Percentiles rank a stretch among this genome's conserved stretches.
Evolutionary conservation across 2,113 vertebrate species (phyloP).

Genomic region (Syrmaticus mikado): DNA sequence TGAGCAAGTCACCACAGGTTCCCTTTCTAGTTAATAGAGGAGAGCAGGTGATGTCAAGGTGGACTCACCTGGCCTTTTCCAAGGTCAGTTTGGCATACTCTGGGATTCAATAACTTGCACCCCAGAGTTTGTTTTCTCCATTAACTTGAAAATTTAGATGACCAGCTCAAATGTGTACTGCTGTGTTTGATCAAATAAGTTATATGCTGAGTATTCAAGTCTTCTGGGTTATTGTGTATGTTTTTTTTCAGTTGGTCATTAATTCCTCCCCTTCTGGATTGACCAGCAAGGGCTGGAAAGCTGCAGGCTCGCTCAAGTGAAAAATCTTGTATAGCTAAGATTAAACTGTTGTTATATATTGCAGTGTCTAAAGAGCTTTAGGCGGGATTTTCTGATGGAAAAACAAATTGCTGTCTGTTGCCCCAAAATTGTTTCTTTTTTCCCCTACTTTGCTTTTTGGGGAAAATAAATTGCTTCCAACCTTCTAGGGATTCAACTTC

Average conservation of each 20-base stretch:
- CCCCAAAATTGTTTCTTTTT: neutral
- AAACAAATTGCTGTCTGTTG: neutral
- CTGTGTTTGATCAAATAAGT: neutral
- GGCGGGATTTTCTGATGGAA: neutral
- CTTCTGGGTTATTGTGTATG: neutral
- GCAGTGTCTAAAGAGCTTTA: conserved; percentile 19
- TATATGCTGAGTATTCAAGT: neutral
- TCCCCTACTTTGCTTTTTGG: neutral
- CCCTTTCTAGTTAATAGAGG: neutral
- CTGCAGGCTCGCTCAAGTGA: neutral
- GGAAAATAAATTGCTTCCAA: conserved; percentile 5
- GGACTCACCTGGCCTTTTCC: neutral
- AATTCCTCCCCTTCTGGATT: conserved; percentile 5
- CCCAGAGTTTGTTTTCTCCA: neutral
- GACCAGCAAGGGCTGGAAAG: conserved; percentile 5
- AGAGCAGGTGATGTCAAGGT: neutral
- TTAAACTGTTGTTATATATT: neutral
- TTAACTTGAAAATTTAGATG: neutral
- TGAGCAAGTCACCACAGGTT: neutral
- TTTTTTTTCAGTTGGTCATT: neutral
- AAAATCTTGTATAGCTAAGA: neutral
- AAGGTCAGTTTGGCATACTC: neutral
- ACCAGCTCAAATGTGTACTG: neutral
- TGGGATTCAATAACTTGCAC: neutral
- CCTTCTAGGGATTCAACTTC: neutral